Evolutionary conservation across 2,113 vertebrate genomes (phyloP), one percentile per base, ranked within the genome.

Genomic region (Pagrus major): DNA sequence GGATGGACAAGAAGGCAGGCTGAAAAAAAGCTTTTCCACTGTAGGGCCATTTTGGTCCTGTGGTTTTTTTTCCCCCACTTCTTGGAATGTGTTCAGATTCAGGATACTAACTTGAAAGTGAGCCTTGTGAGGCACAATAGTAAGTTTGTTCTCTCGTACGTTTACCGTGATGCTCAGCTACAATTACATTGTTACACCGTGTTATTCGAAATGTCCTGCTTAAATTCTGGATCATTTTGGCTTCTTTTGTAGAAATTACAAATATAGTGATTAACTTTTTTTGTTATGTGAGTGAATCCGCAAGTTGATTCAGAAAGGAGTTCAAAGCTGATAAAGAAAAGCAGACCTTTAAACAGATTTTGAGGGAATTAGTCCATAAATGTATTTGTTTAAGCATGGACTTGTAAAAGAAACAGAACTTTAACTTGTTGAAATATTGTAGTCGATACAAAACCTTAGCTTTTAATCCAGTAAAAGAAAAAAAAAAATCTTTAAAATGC

Each of bases 81-180:
- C 64, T 69, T 83, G 81, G 91, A 85, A 76, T 46, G 44, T 55
- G 66, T 71, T 88, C 77, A 69, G 66, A 41, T 49, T 80, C 55
- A 59, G 51, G 0, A 2, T 31, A 10, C 47, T 27, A 21, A 52
- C 37, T 7, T 78, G 84, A 82, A 85, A 89, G 72, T 72, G 29
- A 69, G 55, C 83, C 55, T 80, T 75, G 60, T 83, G 56, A 52
- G 59, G 58, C 55, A 92, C 90, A 88, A 88, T 55, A 46, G 60
- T n/a, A 21, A 74, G 81, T 41, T 72, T 93, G 88, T 91, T 87
- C 67, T 39, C 41, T 25, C 47, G 54, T 46, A 52, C 29, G 20
- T 77, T 75, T 21, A 61, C 25, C 0, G 27, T 65, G 44, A 76
- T 52, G 56, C 63, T 75, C 41, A 31, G 71, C 9, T 16, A 9